These are phyloP conservation scores for Xiphophorus maculatus DNA, from an alignment of 2,113 vertebrate species.

Conservation along the genomic window DNA sequence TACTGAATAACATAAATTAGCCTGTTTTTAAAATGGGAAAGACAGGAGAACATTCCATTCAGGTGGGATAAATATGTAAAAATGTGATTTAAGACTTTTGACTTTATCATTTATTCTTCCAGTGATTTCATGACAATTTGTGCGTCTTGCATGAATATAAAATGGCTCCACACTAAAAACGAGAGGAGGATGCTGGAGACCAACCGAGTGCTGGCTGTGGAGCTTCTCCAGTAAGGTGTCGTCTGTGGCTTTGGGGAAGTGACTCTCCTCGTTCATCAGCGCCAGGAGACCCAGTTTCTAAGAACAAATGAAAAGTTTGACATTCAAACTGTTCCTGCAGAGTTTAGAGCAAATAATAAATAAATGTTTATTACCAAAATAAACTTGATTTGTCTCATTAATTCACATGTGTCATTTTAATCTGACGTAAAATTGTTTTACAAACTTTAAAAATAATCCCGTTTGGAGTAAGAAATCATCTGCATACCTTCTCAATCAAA, in stretches of 20 bases:
- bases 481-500: slow-evolving; percentile 93
- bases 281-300: slow-evolving; percentile 97
- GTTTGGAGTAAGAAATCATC: accelerated
- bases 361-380: background rate
- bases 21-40: too few species aligned
- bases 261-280: slow-evolving; percentile 97
- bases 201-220: slow-evolving; percentile 91
- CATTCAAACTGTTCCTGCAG: background rate
- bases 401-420: background rate
- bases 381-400: background rate
- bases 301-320: slow-evolving; percentile 17
- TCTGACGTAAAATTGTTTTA: background rate
- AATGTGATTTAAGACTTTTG: background rate
- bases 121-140: background rate
- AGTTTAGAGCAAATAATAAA: background rate
- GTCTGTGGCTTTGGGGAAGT: slow-evolving; percentile 97
- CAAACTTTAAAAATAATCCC: background rate
- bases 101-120: background rate
- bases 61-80: background rate
- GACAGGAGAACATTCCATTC: too few species aligned
- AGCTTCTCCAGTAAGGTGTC: slow-evolving; percentile 92
- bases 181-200: slow-evolving; percentile 25
- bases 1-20: background rate
- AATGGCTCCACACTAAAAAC: background rate
- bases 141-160: background rate